A percentile compares a stretch with the other conserved stretches of the same genome.
Evolutionary conservation across 2,113 vertebrate species (phyloP).

Genomic region (Spilogale gracilis): DNA sequence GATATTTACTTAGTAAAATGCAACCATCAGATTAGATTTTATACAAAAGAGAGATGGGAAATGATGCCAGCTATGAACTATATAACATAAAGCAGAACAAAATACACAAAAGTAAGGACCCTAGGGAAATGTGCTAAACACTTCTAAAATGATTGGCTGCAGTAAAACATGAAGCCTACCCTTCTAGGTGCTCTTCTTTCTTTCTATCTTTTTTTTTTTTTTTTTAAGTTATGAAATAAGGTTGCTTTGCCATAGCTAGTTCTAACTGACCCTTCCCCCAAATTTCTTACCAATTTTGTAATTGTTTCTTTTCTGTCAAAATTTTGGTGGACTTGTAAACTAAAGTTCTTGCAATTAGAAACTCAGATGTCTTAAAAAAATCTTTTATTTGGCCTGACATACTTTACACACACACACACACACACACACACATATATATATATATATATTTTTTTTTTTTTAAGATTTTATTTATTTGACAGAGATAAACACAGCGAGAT

Average conservation of each 20-base stretch:
- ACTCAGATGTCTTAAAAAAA: not conserved
- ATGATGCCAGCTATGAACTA: not conserved
- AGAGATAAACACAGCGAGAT: too few species aligned
- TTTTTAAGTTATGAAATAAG: not conserved
- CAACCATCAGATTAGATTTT: not conserved
- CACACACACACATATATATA: too few species aligned
- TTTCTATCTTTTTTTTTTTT: not conserved
- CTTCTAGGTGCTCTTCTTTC: not conserved
- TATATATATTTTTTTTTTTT: too few species aligned
- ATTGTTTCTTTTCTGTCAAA: not conserved
- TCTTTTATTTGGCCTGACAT: not conserved
- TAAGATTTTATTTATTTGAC: too few species aligned
- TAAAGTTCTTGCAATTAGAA: not conserved
- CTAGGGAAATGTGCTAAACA: not conserved
- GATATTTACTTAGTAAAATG: not conserved
- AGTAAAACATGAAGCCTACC: not conserved
- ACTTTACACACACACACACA: not conserved
- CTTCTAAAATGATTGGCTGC: conserved; percentile 33
- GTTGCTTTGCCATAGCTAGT: not conserved
- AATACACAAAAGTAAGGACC: not conserved
- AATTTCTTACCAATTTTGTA: not conserved
- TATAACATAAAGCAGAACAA: not conserved
- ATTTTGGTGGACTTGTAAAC: not conserved
- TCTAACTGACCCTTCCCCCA: not conserved
- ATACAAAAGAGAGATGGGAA: not conserved